Evolutionary conservation across 2,113 vertebrate genomes (phyloP).

Genomic region (Scortum barcoo): DNA sequence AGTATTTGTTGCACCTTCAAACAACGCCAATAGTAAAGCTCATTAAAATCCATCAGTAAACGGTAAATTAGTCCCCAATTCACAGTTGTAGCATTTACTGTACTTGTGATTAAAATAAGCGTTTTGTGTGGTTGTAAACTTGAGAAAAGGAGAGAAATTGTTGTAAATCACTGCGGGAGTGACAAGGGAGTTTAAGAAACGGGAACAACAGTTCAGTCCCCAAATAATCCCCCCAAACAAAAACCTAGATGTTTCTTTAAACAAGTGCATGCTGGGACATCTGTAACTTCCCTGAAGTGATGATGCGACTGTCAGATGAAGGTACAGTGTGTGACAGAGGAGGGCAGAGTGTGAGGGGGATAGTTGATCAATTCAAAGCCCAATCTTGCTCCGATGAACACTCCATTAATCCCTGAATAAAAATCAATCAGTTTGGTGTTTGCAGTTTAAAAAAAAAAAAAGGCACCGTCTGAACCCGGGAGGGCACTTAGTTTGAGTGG

Average conservation of each 20-base stretch:
- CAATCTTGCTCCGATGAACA: constrained; percentile 47
- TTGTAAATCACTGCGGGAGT: constrained; percentile 8
- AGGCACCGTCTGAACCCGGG: constrained; percentile 58
- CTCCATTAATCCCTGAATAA: constrained; percentile 78
- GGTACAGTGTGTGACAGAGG: constrained; percentile 10
- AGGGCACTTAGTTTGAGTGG: constrained; percentile 79
- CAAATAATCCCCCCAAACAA: constrained; percentile 2
- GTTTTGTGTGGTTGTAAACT: not conserved
- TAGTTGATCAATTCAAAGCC: constrained; percentile 71
- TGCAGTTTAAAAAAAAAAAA: constrained; percentile 19
- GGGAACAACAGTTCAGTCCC: not conserved
- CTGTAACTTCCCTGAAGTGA: not conserved
- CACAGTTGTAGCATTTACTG: not conserved
- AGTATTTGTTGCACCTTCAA: not conserved
- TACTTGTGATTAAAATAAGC: not conserved
- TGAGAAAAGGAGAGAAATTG: not conserved
- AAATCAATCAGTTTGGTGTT: constrained; percentile 77
- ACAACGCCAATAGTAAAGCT: not conserved
- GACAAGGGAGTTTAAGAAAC: not conserved
- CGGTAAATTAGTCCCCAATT: not conserved
- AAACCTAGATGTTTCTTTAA: not conserved
- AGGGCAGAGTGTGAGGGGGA: constrained; percentile 30
- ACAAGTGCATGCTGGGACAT: not conserved
- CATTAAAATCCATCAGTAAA: not conserved
- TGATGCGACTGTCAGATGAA: constrained; percentile 7